Conservation (phyloP, 2,113 vertebrate genomes). For the Maylandia zebra region DNA sequence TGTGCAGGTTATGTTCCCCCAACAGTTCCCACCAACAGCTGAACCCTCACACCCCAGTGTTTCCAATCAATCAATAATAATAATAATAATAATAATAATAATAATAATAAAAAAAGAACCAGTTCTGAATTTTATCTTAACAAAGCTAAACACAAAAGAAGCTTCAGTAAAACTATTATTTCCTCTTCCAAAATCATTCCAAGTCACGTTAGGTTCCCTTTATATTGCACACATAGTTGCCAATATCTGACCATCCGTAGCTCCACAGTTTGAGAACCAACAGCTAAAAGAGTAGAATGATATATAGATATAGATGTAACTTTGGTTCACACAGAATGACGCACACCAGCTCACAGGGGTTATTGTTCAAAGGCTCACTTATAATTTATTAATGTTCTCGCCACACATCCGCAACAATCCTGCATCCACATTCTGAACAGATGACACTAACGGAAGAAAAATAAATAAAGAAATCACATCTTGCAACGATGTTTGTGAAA, state of each 20-base stretch:
- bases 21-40: background rate
- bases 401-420: background rate
- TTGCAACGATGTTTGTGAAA: background rate
- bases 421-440: constrained; percentile 7
- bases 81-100: background rate
- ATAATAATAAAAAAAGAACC: background rate
- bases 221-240: background rate
- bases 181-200: background rate
- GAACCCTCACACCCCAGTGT: background rate
- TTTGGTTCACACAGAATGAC: background rate
- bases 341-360: background rate
- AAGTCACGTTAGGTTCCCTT: background rate
- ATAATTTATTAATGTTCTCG: constrained; percentile 3
- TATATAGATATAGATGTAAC: background rate
- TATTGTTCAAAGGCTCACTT: background rate
- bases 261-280: background rate
- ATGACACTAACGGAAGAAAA: background rate
- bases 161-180: background rate
- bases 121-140: background rate
- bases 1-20: background rate
- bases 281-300: background rate
- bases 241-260: background rate
- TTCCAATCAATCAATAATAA: background rate
- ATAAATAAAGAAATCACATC: background rate
- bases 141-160: background rate